These are phyloP conservation scores for Anomalospiza imberbis DNA, from an alignment of 2,797 vertebrate genomes.

Conservation along the genomic window DNA sequence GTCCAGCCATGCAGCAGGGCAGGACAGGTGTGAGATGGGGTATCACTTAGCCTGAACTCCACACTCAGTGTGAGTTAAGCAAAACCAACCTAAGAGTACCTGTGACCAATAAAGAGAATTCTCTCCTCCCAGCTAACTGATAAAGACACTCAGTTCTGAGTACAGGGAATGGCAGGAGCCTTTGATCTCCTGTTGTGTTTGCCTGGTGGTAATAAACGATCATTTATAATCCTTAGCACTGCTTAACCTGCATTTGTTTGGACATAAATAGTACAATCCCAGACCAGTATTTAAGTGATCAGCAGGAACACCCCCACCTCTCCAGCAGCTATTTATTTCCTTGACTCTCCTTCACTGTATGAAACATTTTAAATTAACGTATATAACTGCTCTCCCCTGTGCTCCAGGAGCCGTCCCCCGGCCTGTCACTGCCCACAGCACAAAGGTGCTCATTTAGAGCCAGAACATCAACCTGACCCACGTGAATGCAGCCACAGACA, in stretches of 20 bases:
- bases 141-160: not conserved
- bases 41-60: not conserved
- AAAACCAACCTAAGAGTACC: not conserved
- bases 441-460: constrained; percentile 63
- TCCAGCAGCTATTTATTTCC: constrained; percentile 30
- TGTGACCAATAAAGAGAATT: not conserved
- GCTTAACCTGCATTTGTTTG: constrained; percentile 37
- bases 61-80: not conserved
- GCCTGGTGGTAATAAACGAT: not conserved
- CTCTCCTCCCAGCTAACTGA: not conserved
- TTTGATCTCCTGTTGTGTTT: not conserved
- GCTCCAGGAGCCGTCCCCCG: not conserved
- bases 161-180: not conserved
- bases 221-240: constrained; percentile 3
- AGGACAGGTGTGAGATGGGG: not conserved
- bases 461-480: constrained; percentile 28
- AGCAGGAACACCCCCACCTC: not conserved
- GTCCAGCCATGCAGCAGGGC: not conserved
- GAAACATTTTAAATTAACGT: not conserved
- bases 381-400: constrained; percentile 29
- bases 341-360: not conserved
- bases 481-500: constrained; percentile 39
- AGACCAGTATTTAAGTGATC: constrained; percentile 16
- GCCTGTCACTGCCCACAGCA: not conserved
- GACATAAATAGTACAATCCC: constrained; percentile 28